Conservation (phyloP, 2,113 vertebrate species). For the Apeltes quadracus region DNA sequence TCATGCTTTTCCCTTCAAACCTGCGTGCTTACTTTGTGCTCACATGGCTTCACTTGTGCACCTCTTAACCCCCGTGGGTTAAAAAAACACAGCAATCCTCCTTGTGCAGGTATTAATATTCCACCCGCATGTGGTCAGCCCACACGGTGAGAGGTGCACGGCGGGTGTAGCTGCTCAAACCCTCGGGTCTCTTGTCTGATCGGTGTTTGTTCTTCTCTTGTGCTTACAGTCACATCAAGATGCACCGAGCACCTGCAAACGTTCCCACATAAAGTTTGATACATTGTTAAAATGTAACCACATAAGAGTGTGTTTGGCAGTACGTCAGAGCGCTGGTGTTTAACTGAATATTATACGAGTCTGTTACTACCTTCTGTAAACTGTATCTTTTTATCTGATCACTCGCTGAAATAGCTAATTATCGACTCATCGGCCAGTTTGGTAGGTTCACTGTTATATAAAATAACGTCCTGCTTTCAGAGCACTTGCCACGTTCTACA, state of each 20-base stretch:
- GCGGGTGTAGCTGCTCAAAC: slow-evolving; percentile 21
- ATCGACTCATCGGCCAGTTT: slow-evolving; percentile 8
- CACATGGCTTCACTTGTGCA: slow-evolving; percentile 28
- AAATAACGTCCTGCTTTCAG: background rate
- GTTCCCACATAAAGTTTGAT: slow-evolving; percentile 15
- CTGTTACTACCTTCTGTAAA: slow-evolving; percentile 50
- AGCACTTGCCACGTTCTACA: slow-evolving; percentile 9
- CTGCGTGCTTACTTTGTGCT: slow-evolving; percentile 46
- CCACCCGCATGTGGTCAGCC: background rate
- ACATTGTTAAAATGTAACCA: slow-evolving; percentile 53
- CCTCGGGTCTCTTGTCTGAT: slow-evolving; percentile 25
- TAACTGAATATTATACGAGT: slow-evolving; percentile 35
- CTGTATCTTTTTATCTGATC: slow-evolving; percentile 16
- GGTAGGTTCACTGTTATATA: slow-evolving; percentile 32
- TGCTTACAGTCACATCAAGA: slow-evolving; percentile 18
- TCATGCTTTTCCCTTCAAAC: too few species aligned
- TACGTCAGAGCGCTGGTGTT: slow-evolving; percentile 24
- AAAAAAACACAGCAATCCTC: slow-evolving; percentile 3
- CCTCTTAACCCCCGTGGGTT: slow-evolving; percentile 4
- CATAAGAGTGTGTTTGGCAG: slow-evolving; percentile 17
- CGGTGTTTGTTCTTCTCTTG: slow-evolving; percentile 11
- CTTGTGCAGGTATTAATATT: slow-evolving; percentile 11
- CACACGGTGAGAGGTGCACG: slow-evolving; percentile 28
- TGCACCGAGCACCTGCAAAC: background rate
- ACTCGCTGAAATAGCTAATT: slow-evolving; percentile 17